phyloP scores from a whole-genome alignment of 2,113 vertebrate species.

The Bubo scandiacus region DNA sequence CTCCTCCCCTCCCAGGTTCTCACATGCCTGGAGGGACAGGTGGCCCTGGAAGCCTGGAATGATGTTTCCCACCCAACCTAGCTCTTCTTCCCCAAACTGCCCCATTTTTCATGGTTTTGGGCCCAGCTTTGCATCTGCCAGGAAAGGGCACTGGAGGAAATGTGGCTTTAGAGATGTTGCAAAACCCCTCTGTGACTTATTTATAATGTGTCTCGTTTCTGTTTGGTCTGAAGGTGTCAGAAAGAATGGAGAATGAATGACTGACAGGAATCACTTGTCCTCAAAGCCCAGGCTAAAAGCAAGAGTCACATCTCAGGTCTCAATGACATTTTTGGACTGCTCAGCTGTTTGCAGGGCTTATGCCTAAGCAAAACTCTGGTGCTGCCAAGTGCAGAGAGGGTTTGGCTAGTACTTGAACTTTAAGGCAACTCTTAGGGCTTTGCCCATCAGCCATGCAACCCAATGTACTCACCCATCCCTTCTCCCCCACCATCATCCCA shows the following conservation, averaged over 20 bases:
- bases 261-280: not conserved
- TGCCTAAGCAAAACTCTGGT: rapidly evolving
- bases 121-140: not conserved
- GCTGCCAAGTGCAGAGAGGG: not conserved
- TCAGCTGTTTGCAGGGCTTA: rapidly evolving
- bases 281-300: not conserved
- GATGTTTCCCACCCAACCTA: not conserved
- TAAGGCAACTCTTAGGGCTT: not conserved
- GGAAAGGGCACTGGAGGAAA: not conserved
- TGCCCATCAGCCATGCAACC: not conserved
- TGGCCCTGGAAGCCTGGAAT: not conserved
- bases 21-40: not conserved
- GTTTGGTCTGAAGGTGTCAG: rapidly evolving
- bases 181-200: not conserved
- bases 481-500: not conserved
- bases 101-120: not conserved
- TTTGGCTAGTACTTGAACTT: not conserved
- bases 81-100: not conserved
- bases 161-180: not conserved
- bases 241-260: not conserved
- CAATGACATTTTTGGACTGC: not conserved
- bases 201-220: not conserved
- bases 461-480: not conserved
- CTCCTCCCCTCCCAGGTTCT: not conserved
- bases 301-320: not conserved